These are phyloP conservation scores for Panthera tigris DNA, from an alignment of 2,113 vertebrate species.

Conservation along the genomic window DNA sequence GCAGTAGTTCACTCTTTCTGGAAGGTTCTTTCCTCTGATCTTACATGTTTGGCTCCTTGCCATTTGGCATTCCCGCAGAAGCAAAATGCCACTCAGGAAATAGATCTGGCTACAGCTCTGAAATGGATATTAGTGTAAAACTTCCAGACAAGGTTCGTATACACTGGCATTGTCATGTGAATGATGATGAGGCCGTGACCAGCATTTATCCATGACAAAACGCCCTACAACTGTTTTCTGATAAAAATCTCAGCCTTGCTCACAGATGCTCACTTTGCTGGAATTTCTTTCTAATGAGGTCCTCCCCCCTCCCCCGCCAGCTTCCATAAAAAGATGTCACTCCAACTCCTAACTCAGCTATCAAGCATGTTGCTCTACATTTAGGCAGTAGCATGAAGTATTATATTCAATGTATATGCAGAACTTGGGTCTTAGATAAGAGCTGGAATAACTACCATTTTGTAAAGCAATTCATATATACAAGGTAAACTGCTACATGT, in stretches of 20 bases:
- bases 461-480: neutral
- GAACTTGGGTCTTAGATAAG: neutral
- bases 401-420: neutral
- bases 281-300: neutral
- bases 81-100: neutral
- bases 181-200: neutral
- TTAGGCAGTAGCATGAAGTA: neutral
- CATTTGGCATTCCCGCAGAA: neutral
- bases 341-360: neutral
- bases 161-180: neutral
- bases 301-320: rapidly evolving
- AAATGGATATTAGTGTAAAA: neutral
- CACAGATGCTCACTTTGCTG: neutral
- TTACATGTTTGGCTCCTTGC: neutral
- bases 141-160: neutral
- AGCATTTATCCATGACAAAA: neutral
- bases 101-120: neutral
- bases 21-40: neutral
- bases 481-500: neutral
- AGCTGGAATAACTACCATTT: neutral
- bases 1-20: neutral
- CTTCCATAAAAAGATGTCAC: neutral
- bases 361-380: neutral
- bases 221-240: neutral
- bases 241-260: neutral